Evolutionary conservation across 2,113 vertebrate genomes (phyloP).

Genomic region (Cinclus mexicanus): DNA sequence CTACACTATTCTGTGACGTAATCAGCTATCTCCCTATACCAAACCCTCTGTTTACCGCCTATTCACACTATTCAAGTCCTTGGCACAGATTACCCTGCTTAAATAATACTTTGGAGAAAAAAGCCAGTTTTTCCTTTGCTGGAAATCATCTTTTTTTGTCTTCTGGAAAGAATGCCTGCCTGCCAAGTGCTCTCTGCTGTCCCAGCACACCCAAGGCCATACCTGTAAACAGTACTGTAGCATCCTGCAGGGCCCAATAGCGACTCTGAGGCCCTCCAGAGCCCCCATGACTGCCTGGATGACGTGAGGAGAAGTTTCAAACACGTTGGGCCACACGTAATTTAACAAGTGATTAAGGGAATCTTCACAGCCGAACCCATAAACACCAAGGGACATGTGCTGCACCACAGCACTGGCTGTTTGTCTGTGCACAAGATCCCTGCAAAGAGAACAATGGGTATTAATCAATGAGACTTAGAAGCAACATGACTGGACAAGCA

Average conservation of each 20-base stretch:
- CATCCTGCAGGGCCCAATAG: slow-evolving; percentile 97
- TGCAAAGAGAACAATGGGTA: slow-evolving; percentile 35
- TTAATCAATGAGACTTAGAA: not conserved
- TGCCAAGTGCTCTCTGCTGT: not conserved
- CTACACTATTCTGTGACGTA: not conserved
- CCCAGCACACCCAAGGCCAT: not conserved
- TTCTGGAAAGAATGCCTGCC: not conserved
- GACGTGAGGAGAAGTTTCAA: slow-evolving; percentile 97
- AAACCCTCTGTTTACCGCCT: not conserved
- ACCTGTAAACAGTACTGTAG: slow-evolving; percentile 98
- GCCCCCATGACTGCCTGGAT: slow-evolving; percentile 99
- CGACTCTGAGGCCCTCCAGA: slow-evolving; percentile 92
- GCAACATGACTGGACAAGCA: not conserved
- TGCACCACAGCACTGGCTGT: slow-evolving; percentile 98
- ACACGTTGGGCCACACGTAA: slow-evolving; percentile 98
- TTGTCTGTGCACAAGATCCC: slow-evolving; percentile 96
- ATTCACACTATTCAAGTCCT: not conserved
- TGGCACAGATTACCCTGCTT: not conserved
- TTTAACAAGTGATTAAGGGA: slow-evolving; percentile 96
- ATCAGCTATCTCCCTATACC: not conserved
- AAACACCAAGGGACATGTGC: slow-evolving; percentile 97
- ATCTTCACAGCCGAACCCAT: slow-evolving; percentile 97
- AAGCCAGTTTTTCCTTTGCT: not conserved
- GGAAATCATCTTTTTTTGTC: not conserved
- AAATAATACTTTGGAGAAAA: not conserved